phyloP scores from a whole-genome alignment of 2,797 vertebrate genomes.

The Scyliorhinus canicula region DNA sequence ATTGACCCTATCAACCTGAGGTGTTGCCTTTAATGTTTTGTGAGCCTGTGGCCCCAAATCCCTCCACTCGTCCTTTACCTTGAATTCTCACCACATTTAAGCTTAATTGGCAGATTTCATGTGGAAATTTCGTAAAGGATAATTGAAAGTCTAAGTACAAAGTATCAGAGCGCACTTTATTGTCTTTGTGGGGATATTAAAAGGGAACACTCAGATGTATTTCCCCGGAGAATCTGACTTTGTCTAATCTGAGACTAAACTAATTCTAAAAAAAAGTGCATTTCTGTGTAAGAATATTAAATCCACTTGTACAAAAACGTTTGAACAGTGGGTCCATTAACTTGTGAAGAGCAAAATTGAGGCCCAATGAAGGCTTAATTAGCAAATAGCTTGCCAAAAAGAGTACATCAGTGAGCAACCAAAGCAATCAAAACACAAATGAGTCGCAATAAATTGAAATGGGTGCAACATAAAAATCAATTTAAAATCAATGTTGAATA shows the following conservation, averaged over 20 bases:
- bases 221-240: neutral
- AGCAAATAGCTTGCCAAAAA: neutral
- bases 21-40: too few species aligned
- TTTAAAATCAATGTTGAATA: neutral
- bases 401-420: neutral
- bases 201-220: neutral
- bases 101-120: too few species aligned
- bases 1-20: too few species aligned
- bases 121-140: too few species aligned
- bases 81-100: too few species aligned
- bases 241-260: neutral
- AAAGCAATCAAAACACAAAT: slow-evolving; percentile 1
- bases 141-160: too few species aligned
- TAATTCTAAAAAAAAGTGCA: neutral
- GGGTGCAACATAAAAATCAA: neutral
- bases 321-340: neutral
- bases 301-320: neutral
- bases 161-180: too few species aligned
- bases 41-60: too few species aligned
- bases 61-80: too few species aligned
- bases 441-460: neutral
- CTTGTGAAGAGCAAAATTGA: neutral
- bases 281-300: neutral
- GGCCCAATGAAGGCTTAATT: neutral
- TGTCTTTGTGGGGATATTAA: neutral